Evolutionary conservation across 1,140 invertebrate species (phyloP), one percentile per base, ranked within the genome.

Genomic region (Platyscapa corneri): DNA sequence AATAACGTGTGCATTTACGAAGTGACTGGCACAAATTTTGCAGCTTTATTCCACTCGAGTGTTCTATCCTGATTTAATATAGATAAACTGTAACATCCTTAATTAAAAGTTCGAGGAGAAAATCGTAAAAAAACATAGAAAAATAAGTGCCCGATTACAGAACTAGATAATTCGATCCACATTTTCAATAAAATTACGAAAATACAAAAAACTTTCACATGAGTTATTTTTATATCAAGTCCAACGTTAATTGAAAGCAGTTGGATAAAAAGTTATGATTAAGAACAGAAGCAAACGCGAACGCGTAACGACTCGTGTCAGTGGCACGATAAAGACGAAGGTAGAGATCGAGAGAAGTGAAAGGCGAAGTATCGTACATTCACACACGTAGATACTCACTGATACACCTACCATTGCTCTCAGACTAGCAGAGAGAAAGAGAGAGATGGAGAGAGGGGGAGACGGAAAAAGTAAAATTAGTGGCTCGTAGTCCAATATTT

Each of bases 401-500:
- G 27, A 83, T 39, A 49, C 46, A 60, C 23, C 5, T 60, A 23
- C 27, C n/a, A n/a, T n/a, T n/a, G n/a, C n/a, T n/a, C n/a, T 3
- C 23, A 23, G 3, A 77, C 42, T 23, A 49, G 32, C 8, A 46
- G 42, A 46, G 39, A 8, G 75, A 32, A 6, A 12, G n/a, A 46
- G 42, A 49, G 42, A 76, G n/a, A 27, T 27, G 27, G 18, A n/a
- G 5, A 46, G 14, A 42, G 37, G 16, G 14, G 27, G 37, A 6
- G 27, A 46, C 18, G 5, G 39, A 75, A 77, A 84, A 74, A 60
- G 70, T 53, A 89, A 88, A 92, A 91, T 92, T 90, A 92, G 91
- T 89, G 86, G 87, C 82, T 89, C 89, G 90, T 86, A 89, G 89
- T 91, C 87, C 89, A 90, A 92, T 91, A 91, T 91, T 88, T 89